A percentile compares a stretch with the other conserved stretches of the same genome.
Conservation (phyloP, 2,888 invertebrate species). For the Hermaeophaga mercurialis region DNA sequence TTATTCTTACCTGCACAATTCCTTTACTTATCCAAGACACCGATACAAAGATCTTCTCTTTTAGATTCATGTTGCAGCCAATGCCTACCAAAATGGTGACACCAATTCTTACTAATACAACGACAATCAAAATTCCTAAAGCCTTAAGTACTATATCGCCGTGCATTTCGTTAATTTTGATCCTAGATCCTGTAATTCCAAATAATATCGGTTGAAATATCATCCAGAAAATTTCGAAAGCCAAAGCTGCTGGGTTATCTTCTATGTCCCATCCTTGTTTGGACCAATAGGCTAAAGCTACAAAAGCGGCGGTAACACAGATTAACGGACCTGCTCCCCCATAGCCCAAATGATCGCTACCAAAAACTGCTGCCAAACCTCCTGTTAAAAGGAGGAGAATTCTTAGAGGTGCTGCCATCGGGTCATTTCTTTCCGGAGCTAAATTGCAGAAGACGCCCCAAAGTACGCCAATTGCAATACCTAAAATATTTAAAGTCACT, state of each 20-base stretch:
- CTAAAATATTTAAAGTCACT: constrained; percentile 22
- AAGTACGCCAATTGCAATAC: constrained; percentile 71
- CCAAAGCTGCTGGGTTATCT: constrained; percentile 84
- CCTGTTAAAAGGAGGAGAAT: constrained; percentile 80
- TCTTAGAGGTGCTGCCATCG: constrained; percentile 74
- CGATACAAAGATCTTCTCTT: constrained; percentile 90
- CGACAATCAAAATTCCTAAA: constrained; percentile 69
- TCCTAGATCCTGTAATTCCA: constrained; percentile 85
- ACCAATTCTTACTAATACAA: constrained; percentile 69
- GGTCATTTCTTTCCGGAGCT: constrained; percentile 82
- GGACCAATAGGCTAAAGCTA: constrained; percentile 81
- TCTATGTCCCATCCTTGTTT: constrained; percentile 85
- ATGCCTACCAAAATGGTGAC: constrained; percentile 72
- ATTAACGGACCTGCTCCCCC: constrained; percentile 80
- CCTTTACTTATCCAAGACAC: constrained; percentile 96
- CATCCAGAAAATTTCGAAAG: constrained; percentile 94
- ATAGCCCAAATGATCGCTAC: constrained; percentile 63
- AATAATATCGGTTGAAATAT: constrained; percentile 85
- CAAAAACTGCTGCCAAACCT: constrained; percentile 83
- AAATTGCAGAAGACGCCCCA: constrained; percentile 83
- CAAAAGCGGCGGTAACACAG: constrained; percentile 81
- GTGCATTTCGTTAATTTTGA: constrained; percentile 77
- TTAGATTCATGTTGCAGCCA: constrained; percentile 80
- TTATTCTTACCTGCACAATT: constrained; percentile 80
- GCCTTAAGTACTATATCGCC: constrained; percentile 72